These are phyloP conservation scores for Bos taurus DNA, from an alignment of 2,113 vertebrate genomes.

Conservation along the genomic window ARS-UCD2.0 NC_037348.1:48783501-48784000, in stretches of 20 bases:
- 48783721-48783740: conserved; percentile 37
- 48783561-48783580: neutral
- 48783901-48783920: conserved; percentile 62
- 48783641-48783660: conserved; percentile 23
- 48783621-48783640: neutral
- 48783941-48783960: conserved; percentile 59
- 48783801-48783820: conserved; percentile 47
- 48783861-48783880: conserved; percentile 13
- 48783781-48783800: conserved; percentile 43
- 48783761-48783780: neutral
- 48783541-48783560: neutral
- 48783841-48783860: conserved; percentile 58
- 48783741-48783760: neutral
- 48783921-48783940: conserved; percentile 58
- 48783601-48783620: neutral
- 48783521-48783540: neutral
- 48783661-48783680: conserved; percentile 28
- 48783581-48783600: neutral
- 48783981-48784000: conserved; percentile 44
- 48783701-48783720: conserved; percentile 52
- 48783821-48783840: conserved; percentile 54
- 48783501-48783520: neutral
- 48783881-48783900: conserved; percentile 59
- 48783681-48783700: conserved; percentile 27
- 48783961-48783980: conserved; percentile 54